Percentiles rank a stretch among this genome's conserved stretches.
These are phyloP conservation scores for Stenopsyche tienmushanensis DNA, from an alignment of 1,140 invertebrate species.

Conservation along the genomic window DNA sequence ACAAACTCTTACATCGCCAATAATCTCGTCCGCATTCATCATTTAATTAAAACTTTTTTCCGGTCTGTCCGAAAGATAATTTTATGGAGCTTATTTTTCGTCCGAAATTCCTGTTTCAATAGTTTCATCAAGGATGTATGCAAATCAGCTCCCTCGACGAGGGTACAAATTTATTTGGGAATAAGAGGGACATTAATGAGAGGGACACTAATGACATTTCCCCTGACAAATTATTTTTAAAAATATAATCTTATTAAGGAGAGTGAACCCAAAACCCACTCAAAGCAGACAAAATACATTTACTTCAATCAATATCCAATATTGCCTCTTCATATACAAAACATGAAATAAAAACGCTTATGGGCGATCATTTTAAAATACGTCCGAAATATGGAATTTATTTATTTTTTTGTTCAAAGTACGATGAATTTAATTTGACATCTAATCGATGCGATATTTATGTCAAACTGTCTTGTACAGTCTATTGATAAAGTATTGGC, in stretches of 20 bases:
- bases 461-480: too few relatives aligned
- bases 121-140: constrained; percentile 17
- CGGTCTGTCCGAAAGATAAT: too few relatives aligned
- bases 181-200: constrained; percentile 20
- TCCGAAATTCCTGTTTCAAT: constrained; percentile 6
- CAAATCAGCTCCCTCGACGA: constrained; percentile 13
- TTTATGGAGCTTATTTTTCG: not conserved
- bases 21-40: not conserved
- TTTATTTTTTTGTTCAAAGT: too few relatives aligned
- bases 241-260: not conserved
- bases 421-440: too few relatives aligned
- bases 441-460: too few relatives aligned
- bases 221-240: not conserved
- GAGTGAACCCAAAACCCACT: not conserved
- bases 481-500: too few relatives aligned
- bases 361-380: too few relatives aligned
- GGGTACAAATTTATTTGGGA: constrained; percentile 13
- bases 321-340: too few relatives aligned
- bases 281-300: not conserved
- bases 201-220: constrained; percentile 18
- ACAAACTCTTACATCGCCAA: not conserved
- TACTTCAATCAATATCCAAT: too few relatives aligned
- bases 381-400: too few relatives aligned
- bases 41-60: not conserved
- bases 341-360: too few relatives aligned